Evolutionary conservation across 1,140 invertebrate species (phyloP), one percentile per base, ranked within the genome.

Genomic region (Delia radicum): DNA sequence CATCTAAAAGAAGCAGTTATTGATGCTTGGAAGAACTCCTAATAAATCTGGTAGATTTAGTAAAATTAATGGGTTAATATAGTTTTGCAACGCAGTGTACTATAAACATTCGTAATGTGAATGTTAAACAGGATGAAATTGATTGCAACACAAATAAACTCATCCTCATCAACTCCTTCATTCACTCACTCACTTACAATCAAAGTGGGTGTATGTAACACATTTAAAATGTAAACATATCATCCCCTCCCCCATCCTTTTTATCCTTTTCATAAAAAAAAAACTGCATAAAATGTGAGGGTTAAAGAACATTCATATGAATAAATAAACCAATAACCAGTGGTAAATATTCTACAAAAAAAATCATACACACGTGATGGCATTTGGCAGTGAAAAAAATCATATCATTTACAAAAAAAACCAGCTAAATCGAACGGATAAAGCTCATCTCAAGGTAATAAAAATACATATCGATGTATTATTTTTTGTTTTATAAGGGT

Each of bases 221-320:
- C 65, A 69, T 69, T 69, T 69, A 69, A 69, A 69, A 69, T 69
- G 65, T 69, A 69, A 69, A 69, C 65, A 69, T 33, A n/a, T n/a
- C n/a, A n/a, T n/a, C n/a, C n/a, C n/a, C n/a, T n/a, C n/a, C n/a
- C n/a, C n/a, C n/a, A n/a, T n/a, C n/a, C n/a, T n/a, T n/a, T n/a
- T n/a, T n/a, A n/a, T 33, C 65, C 65, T 33, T 31, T 18, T 18
- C n/a, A 69, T 37, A 69, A 69, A 69, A 67, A n/a, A n/a, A 61
- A 55, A 55, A 21, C 8, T n/a, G n/a, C n/a, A 55, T 55, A 55
- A 55, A 33, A 21, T 31, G 63, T 3, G 29, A 18, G 24, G 29
- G 29, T 65, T 15, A 12, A 28, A 65, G 37, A 33, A 69, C 8
- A 55, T 55, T 21, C n/a, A 55, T 21, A 21, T 69, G 65, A 69